phyloP scores from a whole-genome alignment of 2,888 invertebrate genomes.

The Diploptera punctata region DNA sequence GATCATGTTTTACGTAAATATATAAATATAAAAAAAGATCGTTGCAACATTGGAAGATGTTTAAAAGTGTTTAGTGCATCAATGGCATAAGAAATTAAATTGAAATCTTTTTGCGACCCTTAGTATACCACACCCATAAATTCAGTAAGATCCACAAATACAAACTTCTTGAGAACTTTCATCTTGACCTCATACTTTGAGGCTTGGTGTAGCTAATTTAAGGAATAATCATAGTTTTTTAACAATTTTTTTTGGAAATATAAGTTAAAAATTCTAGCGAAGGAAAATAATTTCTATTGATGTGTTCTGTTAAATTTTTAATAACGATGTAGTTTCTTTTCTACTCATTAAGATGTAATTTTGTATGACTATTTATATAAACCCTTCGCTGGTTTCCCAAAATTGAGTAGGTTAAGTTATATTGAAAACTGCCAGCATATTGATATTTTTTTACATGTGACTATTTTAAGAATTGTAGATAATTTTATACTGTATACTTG shows the following conservation, averaged over 20 bases:
- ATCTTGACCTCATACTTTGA: not conserved
- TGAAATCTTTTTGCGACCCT: too few relatives aligned
- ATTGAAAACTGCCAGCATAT: slow-evolving; percentile 16
- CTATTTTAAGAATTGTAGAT: slow-evolving; percentile 34
- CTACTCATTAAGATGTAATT: not conserved
- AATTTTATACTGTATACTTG: slow-evolving; percentile 36
- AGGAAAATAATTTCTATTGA: not conserved
- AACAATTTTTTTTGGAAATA: not conserved
- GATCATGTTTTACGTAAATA: too few relatives aligned
- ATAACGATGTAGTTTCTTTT: not conserved
- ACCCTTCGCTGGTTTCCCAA: not conserved
- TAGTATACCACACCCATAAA: too few relatives aligned
- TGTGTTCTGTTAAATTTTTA: slow-evolving; percentile 14
- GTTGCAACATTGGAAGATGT: too few relatives aligned
- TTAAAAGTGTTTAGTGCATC: too few relatives aligned
- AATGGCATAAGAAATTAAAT: too few relatives aligned
- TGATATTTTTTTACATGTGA: slow-evolving; percentile 21
- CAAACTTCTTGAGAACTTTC: too few relatives aligned
- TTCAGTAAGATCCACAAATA: too few relatives aligned
- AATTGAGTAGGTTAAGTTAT: slow-evolving; percentile 1
- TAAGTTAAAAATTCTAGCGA: not conserved
- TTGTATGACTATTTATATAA: slow-evolving; percentile 6
- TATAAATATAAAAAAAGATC: too few relatives aligned
- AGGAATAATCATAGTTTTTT: not conserved
- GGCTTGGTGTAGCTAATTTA: not conserved